Base-by-base conservation (phyloP, 2,113 vertebrate genomes). In the Hippocampus comes region DNA sequence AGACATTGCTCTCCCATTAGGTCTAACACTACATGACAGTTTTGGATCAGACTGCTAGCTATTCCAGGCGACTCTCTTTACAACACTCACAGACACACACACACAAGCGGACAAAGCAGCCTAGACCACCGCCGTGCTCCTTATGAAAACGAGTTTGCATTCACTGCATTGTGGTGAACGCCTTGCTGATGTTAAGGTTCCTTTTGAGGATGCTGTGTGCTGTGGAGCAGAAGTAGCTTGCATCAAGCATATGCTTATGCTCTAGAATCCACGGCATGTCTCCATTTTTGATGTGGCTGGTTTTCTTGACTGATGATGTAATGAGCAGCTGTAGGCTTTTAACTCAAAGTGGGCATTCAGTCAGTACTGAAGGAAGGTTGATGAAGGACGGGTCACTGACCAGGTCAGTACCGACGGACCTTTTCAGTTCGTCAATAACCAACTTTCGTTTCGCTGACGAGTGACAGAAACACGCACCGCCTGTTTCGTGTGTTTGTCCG, bases 21-120 rank as follows among this genome's bases (percentile, higher is more conserved):
- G 41, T 73, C 68, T 91, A 91, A 92, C 80, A 70, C 73, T 84
- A 86, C 83, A 72, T 89, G 92, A 93, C 91, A 92, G 89, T 89
- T 91, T 79, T 90, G 85, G 89, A 90, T 90, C 88, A 88, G 79
- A 83, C 83, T 89, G 77, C 80, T 71, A 87, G 88, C 84, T 77
- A 85, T 88, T 82, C 77, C 87, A 74, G 77, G 78, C 72, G 84
- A 68, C 72, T 78, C 78, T 76, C 59, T 60, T 63, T 71, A 61
- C 64, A 68, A 75, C 73, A 74, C 68, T 73, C 59, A 67, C 23
- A 81, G 34, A 51, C 67, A 49, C 60, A 43, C 63, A 43, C 63
- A 41, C 27, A 60, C 27, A 27, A 57, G 66, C 67, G 70, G 56
- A 77, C 66, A 68, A 25, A 65, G 55, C 59, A 25, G 27, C 27